phyloP scores from a whole-genome alignment of 2,888 invertebrate genomes.

The Hemithea aestivaria region DNA sequence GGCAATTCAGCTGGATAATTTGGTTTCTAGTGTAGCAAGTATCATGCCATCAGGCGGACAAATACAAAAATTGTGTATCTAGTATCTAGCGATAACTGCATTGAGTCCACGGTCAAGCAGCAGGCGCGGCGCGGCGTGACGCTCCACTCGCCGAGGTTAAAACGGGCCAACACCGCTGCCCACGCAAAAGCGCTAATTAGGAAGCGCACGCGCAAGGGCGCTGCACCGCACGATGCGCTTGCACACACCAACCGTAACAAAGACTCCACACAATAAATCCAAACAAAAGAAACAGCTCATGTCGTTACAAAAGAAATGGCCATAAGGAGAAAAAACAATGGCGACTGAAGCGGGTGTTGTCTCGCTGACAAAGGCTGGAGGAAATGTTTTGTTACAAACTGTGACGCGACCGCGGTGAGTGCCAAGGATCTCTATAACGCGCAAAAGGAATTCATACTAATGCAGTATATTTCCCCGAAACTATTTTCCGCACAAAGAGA shows the following conservation, averaged over 20 bases:
- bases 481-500: constrained; percentile 15
- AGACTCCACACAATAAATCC: constrained; percentile 45
- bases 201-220: constrained; percentile 70
- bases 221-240: constrained; percentile 51
- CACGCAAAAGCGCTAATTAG: constrained; percentile 69
- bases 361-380: constrained; percentile 56
- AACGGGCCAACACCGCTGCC: constrained; percentile 56
- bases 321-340: constrained; percentile 50
- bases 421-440: constrained; percentile 28
- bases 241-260: constrained; percentile 37
- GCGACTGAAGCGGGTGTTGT: constrained; percentile 41
- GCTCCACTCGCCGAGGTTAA: constrained; percentile 52
- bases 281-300: constrained; percentile 47
- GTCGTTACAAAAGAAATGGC: constrained; percentile 57
- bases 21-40: too few relatives aligned
- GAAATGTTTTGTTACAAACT: constrained; percentile 48
- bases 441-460: constrained; percentile 14
- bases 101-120: too few relatives aligned
- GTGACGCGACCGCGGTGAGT: constrained; percentile 37
- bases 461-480: constrained; percentile 16
- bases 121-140: constrained; percentile 45
- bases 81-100: too few relatives aligned
- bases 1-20: too few relatives aligned
- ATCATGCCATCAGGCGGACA: too few relatives aligned
- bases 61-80: too few relatives aligned